Evolutionary conservation across 2,888 invertebrate genomes (phyloP).

Genomic region (Lasioglossum calceatum): DNA sequence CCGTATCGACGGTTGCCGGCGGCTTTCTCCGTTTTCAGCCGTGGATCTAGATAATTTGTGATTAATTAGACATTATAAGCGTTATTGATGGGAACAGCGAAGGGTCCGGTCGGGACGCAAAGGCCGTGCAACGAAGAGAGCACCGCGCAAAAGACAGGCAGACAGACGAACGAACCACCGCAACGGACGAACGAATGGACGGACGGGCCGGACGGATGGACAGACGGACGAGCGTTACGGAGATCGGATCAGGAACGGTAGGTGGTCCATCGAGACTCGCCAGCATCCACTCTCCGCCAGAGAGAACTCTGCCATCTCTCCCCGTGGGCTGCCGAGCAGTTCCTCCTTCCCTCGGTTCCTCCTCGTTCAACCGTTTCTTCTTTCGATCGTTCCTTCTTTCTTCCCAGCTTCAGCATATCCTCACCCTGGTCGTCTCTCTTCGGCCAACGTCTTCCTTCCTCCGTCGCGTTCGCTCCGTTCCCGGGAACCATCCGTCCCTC

Average conservation of each 20-base stretch:
- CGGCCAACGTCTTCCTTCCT: conserved; percentile 30
- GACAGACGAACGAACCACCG: conserved; percentile 63
- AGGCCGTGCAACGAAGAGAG: conserved; percentile 25
- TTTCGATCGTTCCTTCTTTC: conserved; percentile 4
- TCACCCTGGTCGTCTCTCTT: neutral
- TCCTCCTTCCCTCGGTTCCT: conserved; percentile 52
- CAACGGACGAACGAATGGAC: conserved; percentile 63
- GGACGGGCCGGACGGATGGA: conserved; percentile 69
- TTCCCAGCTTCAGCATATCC: conserved; percentile 19
- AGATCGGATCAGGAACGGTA: conserved; percentile 84
- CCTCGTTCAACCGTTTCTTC: conserved; percentile 18
- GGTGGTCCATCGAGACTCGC: conserved; percentile 83
- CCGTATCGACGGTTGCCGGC: conserved; percentile 12
- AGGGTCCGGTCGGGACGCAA: conserved; percentile 42
- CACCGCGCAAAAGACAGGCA: conserved; percentile 55
- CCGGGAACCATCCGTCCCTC: conserved; percentile 37
- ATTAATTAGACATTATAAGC: conserved; percentile 84
- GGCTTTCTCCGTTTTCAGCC: conserved; percentile 53
- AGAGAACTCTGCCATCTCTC: conserved; percentile 57
- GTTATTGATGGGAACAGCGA: conserved; percentile 82
- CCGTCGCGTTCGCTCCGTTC: conserved; percentile 31
- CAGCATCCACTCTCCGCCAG: conserved; percentile 75
- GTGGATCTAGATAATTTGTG: conserved; percentile 83
- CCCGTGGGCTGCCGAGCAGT: conserved; percentile 28
- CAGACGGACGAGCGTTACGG: conserved; percentile 77